Evolutionary conservation across 2,113 vertebrate species (phyloP).

Genomic region (Bostrychus sinensis): DNA sequence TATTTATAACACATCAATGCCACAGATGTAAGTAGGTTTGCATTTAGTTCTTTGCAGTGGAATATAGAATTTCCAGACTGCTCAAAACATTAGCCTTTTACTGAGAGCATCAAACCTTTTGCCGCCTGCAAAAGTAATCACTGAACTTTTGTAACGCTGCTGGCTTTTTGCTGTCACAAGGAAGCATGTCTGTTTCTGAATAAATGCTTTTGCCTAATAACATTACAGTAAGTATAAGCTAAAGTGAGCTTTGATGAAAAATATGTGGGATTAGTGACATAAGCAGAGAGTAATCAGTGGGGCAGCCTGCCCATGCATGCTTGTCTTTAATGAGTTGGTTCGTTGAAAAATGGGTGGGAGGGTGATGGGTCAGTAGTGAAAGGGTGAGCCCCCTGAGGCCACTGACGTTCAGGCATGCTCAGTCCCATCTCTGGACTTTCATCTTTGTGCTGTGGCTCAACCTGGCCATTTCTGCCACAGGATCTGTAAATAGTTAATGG

Average conservation of each 20-base stretch:
- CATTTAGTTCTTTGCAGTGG: conserved; percentile 21
- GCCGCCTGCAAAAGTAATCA: conserved; percentile 52
- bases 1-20: conserved; percentile 14
- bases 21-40: conserved; percentile 34
- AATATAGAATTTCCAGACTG: conserved; percentile 42
- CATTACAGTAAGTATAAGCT: conserved; percentile 10
- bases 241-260: conserved; percentile 32
- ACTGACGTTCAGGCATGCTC: conserved; percentile 42
- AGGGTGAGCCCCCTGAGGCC: conserved; percentile 45
- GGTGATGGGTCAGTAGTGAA: conserved; percentile 57
- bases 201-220: conserved; percentile 28
- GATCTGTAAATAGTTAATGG: conserved; percentile 40
- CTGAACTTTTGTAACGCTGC: conserved; percentile 23
- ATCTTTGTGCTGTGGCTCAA: conserved; percentile 28
- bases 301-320: conserved; percentile 49
- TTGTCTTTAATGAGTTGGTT: conserved; percentile 36
- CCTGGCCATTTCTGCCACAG: conserved; percentile 3
- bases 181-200: conserved; percentile 17
- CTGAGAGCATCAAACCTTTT: conserved; percentile 16
- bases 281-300: conserved; percentile 21
- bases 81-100: conserved; percentile 37
- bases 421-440: conserved; percentile 50
- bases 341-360: conserved; percentile 52
- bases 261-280: conserved; percentile 21
- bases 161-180: conserved; percentile 22